phyloP scores from a whole-genome alignment of 2,113 vertebrate species.

The Microcebus tavaratra region DNA sequence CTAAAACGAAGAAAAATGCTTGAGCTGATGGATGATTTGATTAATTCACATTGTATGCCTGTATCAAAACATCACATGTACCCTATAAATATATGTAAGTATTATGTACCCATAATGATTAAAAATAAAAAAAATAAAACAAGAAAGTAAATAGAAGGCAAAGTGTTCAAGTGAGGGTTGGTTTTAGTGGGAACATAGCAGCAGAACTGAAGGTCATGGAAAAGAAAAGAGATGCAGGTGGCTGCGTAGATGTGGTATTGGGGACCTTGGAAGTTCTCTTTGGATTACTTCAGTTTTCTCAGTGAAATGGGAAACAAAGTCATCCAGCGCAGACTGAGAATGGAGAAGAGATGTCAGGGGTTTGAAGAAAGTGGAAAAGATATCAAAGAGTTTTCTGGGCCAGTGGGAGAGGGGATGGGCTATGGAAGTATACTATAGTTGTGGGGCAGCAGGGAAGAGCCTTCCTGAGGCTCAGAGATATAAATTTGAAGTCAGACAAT shows the following conservation, averaged over 20 bases:
- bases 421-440: background rate
- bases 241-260: background rate
- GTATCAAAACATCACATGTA: no score
- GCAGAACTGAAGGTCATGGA: background rate
- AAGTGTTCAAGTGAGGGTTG: background rate
- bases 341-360: background rate
- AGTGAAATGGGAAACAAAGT: background rate
- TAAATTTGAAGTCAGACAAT: background rate
- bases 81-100: no score
- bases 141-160: background rate
- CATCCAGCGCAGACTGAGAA: background rate
- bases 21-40: no score
- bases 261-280: background rate
- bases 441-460: background rate
- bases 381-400: background rate
- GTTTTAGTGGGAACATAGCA: background rate
- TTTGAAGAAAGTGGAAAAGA: background rate
- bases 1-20: no score
- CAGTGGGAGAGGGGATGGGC: background rate
- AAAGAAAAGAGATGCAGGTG: background rate
- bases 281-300: background rate
- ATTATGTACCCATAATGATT: no score
- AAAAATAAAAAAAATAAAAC: no score
- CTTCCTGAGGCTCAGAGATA: background rate
- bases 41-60: no score